Conservation (phyloP, 2,113 vertebrate species). For the Anseranas semipalmata region DNA sequence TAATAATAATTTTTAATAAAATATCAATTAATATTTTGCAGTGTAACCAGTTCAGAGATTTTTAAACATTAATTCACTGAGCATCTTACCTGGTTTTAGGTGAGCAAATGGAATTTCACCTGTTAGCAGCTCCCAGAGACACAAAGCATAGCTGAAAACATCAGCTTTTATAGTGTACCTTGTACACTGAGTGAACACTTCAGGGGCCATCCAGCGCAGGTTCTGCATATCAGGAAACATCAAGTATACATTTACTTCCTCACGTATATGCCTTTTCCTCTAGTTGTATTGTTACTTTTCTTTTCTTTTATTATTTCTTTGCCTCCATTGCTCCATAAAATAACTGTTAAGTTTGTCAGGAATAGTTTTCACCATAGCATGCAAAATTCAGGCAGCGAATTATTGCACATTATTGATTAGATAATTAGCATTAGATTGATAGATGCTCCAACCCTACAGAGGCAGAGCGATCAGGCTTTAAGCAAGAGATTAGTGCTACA, state of each 20-base stretch:
- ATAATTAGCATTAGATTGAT: background rate
- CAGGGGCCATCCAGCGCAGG: conserved; percentile 95
- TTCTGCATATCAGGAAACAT: conserved; percentile 75
- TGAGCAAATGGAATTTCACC: conserved; percentile 94
- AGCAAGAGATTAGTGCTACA: rapidly evolving
- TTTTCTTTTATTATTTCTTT: background rate
- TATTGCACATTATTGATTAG: rapidly evolving
- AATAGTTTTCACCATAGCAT: background rate
- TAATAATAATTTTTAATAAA: background rate
- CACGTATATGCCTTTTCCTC: background rate
- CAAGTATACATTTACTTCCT: background rate
- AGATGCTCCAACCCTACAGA: background rate
- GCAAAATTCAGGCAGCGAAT: background rate
- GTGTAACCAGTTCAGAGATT: background rate
- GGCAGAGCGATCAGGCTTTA: background rate
- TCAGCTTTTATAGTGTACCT: conserved; percentile 94
- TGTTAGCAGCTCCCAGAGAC: conserved; percentile 93
- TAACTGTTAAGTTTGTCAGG: background rate
- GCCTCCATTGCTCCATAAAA: background rate
- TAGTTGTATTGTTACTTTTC: background rate
- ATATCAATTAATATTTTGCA: background rate
- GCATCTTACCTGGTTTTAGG: conserved; percentile 89
- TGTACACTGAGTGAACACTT: conserved; percentile 94
- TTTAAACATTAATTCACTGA: background rate
- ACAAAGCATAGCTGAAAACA: conserved; percentile 94